Conservation (phyloP, 2,888 invertebrate species). For the Thera britannica region DNA sequence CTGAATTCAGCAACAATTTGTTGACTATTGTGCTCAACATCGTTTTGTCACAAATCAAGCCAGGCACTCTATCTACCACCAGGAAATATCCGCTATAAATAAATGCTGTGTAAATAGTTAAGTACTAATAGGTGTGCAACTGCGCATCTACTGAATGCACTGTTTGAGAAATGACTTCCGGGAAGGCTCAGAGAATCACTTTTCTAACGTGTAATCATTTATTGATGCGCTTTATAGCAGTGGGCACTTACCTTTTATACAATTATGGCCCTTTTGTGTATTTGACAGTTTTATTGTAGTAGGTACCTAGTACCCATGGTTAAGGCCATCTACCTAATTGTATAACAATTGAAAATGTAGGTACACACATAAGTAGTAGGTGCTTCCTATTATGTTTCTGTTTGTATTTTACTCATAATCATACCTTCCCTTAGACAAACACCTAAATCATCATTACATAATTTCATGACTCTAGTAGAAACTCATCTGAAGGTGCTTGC, state of each 20-base stretch:
- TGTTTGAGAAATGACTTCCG: conserved; percentile 41
- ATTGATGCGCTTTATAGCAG: conserved; percentile 9
- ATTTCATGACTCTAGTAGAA: neutral
- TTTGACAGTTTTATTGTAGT: conserved; percentile 7
- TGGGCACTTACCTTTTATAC: conserved; percentile 20
- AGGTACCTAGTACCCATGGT: neutral
- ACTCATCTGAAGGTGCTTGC: no score
- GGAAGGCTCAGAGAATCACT: conserved; percentile 28
- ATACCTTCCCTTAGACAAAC: no score
- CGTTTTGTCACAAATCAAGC: conserved; percentile 1
- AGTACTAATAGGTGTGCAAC: conserved; percentile 32
- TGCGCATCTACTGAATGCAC: conserved; percentile 34
- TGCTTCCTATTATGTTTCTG: conserved; percentile 5
- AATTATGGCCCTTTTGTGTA: conserved; percentile 15
- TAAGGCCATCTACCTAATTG: conserved; percentile 8
- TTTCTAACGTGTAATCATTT: conserved; percentile 28
- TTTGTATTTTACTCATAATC: conserved; percentile 3
- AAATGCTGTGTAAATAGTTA: conserved; percentile 12
- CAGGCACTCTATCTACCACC: conserved; percentile 20
- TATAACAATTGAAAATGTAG: conserved; percentile 10
- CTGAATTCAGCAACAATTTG: neutral
- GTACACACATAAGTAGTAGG: neutral
- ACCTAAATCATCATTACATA: neutral
- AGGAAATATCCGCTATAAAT: conserved; percentile 39
- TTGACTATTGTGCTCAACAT: neutral